phyloP scores from a whole-genome alignment of 2,113 vertebrate species.

The Channa argus region DNA sequence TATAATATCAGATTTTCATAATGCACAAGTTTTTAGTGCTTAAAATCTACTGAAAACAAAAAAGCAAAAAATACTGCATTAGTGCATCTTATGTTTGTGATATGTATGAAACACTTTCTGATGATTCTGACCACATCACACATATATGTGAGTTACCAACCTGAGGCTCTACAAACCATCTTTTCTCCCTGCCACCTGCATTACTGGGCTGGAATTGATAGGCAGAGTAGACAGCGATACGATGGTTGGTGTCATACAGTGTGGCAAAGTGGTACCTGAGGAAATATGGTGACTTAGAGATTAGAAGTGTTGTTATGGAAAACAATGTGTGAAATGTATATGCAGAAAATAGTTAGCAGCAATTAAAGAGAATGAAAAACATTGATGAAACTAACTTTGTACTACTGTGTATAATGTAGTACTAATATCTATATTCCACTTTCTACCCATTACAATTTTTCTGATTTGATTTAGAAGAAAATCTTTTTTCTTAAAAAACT shows the following conservation, averaged over 20 bases:
- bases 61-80: not conserved
- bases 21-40: not conserved
- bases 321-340: too few species aligned
- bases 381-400: not conserved
- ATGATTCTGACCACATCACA: not conserved
- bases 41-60: not conserved
- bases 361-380: not conserved
- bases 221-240: slow-evolving; percentile 81
- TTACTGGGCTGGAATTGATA: slow-evolving; percentile 79
- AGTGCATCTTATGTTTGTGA: not conserved
- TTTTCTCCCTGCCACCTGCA: slow-evolving; percentile 77
- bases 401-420: too few species aligned
- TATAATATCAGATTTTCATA: not conserved
- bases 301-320: not conserved
- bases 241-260: slow-evolving; percentile 78
- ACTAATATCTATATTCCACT: not conserved
- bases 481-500: too few species aligned
- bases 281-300: not conserved
- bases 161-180: slow-evolving; percentile 85
- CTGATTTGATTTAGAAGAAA: too few species aligned
- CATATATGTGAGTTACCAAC: slow-evolving; percentile 48
- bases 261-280: slow-evolving; percentile 81
- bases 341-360: not conserved
- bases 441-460: too few species aligned
- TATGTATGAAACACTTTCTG: not conserved